A percentile compares a stretch with the other conserved stretches of the same genome.
Evolutionary conservation across 2,797 vertebrate species (phyloP).

Genomic region (Hoplostethus mediterraneus): DNA sequence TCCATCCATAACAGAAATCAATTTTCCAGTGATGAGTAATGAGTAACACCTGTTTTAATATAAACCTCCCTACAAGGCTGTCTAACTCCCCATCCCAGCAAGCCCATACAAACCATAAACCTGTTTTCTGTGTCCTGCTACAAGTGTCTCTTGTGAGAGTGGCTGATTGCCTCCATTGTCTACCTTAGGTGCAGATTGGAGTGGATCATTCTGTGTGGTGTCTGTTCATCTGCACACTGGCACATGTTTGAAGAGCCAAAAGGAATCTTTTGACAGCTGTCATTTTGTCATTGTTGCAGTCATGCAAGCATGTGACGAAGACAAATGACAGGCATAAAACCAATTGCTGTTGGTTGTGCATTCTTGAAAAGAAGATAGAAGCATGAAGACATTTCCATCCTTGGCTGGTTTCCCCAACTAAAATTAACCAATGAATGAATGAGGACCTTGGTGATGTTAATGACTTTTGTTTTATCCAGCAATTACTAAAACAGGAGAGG

Average conservation of each 20-base stretch:
- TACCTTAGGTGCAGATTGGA: conserved; percentile 35
- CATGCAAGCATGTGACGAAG: background rate
- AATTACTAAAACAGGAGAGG: background rate
- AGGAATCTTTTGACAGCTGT: conserved; percentile 23
- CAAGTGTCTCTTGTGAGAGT: conserved; percentile 33
- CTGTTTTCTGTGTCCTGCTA: conserved; percentile 48
- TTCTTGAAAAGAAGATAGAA: background rate
- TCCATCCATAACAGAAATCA: background rate
- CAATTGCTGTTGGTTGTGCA: background rate
- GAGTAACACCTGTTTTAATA: background rate
- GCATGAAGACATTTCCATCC: background rate
- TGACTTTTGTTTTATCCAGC: background rate
- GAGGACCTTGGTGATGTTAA: background rate
- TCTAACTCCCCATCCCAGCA: conserved; percentile 27
- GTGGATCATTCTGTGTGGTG: conserved; percentile 25
- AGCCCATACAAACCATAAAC: conserved; percentile 58
- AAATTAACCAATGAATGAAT: background rate
- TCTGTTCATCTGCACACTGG: background rate
- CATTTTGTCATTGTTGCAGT: conserved; percentile 21
- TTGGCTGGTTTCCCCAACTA: background rate
- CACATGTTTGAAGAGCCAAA: conserved; percentile 1
- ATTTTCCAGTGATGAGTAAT: background rate
- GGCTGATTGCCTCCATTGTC: conserved; percentile 50
- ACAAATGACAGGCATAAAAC: background rate
- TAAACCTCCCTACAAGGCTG: conserved; percentile 24